Base-by-base conservation (phyloP, 2,888 invertebrate genomes). In the Stegana nigrithorax region DNA sequence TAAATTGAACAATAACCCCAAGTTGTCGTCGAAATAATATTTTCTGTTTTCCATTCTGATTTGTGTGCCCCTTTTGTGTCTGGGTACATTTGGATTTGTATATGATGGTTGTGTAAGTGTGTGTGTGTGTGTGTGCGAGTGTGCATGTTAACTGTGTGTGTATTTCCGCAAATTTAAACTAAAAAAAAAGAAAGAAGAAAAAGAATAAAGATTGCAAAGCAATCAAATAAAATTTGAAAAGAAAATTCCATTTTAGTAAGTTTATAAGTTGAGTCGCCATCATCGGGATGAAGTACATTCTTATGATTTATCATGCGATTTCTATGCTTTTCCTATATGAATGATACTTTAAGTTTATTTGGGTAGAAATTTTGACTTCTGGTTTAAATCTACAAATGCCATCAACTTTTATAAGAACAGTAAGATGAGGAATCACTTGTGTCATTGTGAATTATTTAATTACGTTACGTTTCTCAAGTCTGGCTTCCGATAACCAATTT, bases 141-240 rank as follows among this genome's bases (percentile, higher is more conserved):
- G 2, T 27, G 6, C 17, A 2, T 51, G 27, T 7, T n/a, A n/a
- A 32, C 21, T 53, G 19, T 53, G 36, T 39, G 39, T 39, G 5
- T 39, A 14, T 47, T 47, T 47, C 23, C 27, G 21, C 21, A 32
- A 32, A 36, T 55, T 32, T 55, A 21, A 32, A 23, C 53, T 55
- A 23, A 47, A 21, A 47, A 47, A 2, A 36, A 36, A 36, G 36
- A 36, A 36, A 36, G n/a, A n/a, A 36, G 36, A 47, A 47, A 23
- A 47, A 47, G 25, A 8, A 36, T 55, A 32, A 36, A 32, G 32
- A 76, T 80, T 75, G 81, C 75, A 79, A 80, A 77, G 79, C 80
- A 80, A 80, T 80, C 80, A 81, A 81, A 80, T 80, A 80, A 81
- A 77, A 78, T 81, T 76, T 80, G 78, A 75, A 81, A 81, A 81